Evolutionary conservation across 2,113 vertebrate genomes (phyloP).

Genomic region (Callionymus lyra): DNA sequence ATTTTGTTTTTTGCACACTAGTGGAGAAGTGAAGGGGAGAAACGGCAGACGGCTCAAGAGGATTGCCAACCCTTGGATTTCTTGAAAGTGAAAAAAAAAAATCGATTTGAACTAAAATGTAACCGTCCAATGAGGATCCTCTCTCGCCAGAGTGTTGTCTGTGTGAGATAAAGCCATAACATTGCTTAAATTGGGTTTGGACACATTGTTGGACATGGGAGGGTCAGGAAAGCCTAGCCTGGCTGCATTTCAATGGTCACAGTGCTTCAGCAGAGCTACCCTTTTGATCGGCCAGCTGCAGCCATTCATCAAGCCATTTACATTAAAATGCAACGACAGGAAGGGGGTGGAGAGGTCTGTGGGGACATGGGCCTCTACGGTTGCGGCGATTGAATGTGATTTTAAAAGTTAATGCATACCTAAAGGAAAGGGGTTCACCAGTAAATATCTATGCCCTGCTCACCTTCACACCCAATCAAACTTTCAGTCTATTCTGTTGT

Average conservation of each 20-base stretch:
- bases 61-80: too few relatives aligned
- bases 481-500: constrained; percentile 53
- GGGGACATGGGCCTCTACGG: constrained; percentile 38
- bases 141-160: too few relatives aligned
- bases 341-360: constrained; percentile 54
- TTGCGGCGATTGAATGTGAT: constrained; percentile 43
- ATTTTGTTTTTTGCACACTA: too few relatives aligned
- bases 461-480: constrained; percentile 33
- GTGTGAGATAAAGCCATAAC: too few relatives aligned
- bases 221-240: constrained; percentile 44
- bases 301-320: constrained; percentile 70
- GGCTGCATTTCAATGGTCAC: constrained; percentile 69
- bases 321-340: constrained; percentile 75
- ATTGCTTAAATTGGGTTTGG: too few relatives aligned
- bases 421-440: constrained; percentile 54
- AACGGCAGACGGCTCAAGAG: too few relatives aligned
- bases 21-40: too few relatives aligned
- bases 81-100: too few relatives aligned
- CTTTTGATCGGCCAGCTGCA: constrained; percentile 79
- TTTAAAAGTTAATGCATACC: constrained; percentile 64
- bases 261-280: constrained; percentile 59
- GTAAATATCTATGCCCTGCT: background rate
- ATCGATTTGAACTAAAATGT: too few relatives aligned
- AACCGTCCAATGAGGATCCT: too few relatives aligned
- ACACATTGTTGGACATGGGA: constrained; percentile 46